Conservation (phyloP, 2,113 vertebrate species). For the Willisornis vidua region DNA sequence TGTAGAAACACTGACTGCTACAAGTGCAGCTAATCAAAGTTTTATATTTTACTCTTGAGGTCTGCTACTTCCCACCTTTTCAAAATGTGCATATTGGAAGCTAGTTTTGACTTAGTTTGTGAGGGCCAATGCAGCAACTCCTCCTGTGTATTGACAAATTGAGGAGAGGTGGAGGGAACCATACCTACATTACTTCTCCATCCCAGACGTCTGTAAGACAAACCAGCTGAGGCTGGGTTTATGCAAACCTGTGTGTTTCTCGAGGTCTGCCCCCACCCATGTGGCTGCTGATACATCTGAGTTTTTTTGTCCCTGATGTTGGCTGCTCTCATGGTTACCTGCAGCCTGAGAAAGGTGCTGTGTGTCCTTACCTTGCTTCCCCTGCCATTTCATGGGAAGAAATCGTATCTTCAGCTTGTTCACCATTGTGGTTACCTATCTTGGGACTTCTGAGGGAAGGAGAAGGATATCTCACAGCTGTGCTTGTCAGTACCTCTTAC, state of each 20-base stretch:
- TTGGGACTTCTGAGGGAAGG: neutral
- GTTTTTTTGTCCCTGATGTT: neutral
- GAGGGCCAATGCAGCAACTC: neutral
- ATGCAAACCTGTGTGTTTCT: neutral
- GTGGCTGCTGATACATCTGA: neutral
- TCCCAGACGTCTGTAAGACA: neutral
- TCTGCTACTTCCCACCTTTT: neutral
- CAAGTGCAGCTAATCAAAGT: neutral
- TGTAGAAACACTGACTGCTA: neutral
- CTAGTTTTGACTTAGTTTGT: neutral
- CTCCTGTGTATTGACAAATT: neutral
- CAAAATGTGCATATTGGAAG: neutral
- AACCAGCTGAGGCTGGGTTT: neutral
- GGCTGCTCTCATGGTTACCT: neutral
- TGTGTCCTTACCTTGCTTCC: neutral
- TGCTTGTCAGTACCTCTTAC: neutral
- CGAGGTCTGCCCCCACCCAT: neutral
- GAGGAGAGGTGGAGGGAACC: neutral
- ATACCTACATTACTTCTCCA: neutral
- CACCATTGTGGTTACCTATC: neutral
- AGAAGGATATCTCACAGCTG: neutral
- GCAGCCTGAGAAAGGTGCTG: neutral
- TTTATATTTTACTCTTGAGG: neutral
- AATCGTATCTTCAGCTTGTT: neutral
- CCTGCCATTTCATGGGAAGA: fast-evolving